Evolutionary conservation across 2,113 vertebrate species (phyloP).

Genomic region (Pollimyrus isidori): DNA sequence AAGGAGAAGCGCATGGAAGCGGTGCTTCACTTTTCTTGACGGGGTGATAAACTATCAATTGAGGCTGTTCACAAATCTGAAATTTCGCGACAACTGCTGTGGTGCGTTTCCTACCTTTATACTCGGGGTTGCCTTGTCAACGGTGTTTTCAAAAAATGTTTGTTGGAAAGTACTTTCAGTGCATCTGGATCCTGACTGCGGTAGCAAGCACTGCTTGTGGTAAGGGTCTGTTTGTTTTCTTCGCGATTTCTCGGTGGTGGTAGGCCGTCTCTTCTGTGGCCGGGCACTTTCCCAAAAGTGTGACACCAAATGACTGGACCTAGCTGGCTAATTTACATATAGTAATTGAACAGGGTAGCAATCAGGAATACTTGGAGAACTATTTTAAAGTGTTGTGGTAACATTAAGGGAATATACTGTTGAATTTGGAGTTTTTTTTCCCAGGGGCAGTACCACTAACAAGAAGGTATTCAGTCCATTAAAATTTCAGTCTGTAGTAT

Average conservation of each 20-base stretch:
- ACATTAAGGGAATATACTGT: neutral
- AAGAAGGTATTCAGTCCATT: neutral
- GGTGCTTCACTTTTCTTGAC: neutral
- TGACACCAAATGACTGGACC: neutral
- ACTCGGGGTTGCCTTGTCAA: neutral
- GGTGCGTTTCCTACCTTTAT: neutral
- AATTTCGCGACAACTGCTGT: neutral
- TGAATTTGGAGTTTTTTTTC: neutral
- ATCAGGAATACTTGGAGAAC: neutral
- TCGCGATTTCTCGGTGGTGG: neutral
- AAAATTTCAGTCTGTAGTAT: neutral
- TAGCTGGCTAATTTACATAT: neutral
- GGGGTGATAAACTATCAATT: slow-evolving; percentile 14
- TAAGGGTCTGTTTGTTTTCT: slow-evolving; percentile 21
- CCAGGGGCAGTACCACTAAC: neutral
- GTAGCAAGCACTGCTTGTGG: slow-evolving; percentile 24
- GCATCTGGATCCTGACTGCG: slow-evolving; percentile 28
- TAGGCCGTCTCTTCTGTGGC: neutral
- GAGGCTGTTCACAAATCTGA: neutral
- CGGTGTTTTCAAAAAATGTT: slow-evolving; percentile 24
- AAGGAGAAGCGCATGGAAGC: neutral
- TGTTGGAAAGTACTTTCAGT: slow-evolving; percentile 17
- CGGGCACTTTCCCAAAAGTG: neutral
- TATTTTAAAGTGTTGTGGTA: neutral
- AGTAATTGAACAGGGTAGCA: neutral